Evolutionary conservation across 1,140 invertebrate genomes (phyloP), one percentile per base, ranked within the genome.

Genomic region (Leptinotarsa defecta): DNA sequence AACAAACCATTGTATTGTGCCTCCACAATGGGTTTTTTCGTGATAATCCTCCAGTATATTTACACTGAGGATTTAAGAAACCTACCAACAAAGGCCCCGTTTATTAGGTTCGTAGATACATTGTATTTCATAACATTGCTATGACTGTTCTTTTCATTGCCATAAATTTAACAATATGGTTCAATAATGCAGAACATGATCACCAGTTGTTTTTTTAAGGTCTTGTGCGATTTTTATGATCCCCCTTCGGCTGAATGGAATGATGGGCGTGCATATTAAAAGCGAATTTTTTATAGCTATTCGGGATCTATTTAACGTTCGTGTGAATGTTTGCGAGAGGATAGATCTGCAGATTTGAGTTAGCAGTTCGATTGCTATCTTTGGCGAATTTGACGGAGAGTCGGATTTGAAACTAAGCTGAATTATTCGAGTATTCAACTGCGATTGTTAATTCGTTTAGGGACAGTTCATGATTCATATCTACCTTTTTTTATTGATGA

Each of bases 1-100:
- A 75, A 79, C 79, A 80, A 81, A 81, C 81, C 79, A 77, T 75
- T 75, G 65, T 71, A 81, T 79, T 78, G 74, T 79, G 71, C 61
- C 52, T 75, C 62, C 75, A 81, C 81, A 82, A 81, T 74, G 74
- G 76, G 68, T 48, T 76, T 82, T 79, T 76, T 79, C 62, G 48
- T 62, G 76, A 77, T 77, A 78, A 79, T 76, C 76, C 78, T 49
- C 71, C 68, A 65, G 76, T 34, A 67, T 79, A 81, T 82, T 81
- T 79, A 78, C 73, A 34, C 49, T 73, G 22, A 71, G 76, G 79
- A 78, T 76, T 80, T 80, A 80, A 77, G 74, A 73, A 73, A 76
- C 48, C 43, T 70, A 52, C 52, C 67, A 63, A 76, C 68, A 76
- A 75, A 73, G 76, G 67, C 75, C 76, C 63, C 75, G 76, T 70